Conservation (phyloP, 2,113 vertebrate genomes). For the Scolopax mira region DNA sequence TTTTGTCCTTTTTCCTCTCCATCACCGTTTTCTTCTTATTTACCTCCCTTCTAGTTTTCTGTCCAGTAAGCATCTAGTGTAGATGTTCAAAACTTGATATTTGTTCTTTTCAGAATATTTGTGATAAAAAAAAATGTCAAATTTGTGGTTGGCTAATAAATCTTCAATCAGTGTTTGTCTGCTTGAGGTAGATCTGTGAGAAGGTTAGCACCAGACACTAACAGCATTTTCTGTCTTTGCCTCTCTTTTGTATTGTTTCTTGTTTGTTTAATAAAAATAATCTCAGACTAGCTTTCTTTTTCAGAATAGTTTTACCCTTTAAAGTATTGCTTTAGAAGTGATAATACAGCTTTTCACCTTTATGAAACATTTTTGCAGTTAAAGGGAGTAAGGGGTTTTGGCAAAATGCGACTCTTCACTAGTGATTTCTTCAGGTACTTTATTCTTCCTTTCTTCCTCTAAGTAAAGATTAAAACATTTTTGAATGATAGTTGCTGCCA, state of each 20-base stretch:
- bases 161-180: neutral
- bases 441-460: neutral
- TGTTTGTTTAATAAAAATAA: neutral
- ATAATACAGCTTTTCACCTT: neutral
- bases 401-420: neutral
- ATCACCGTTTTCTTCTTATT: neutral
- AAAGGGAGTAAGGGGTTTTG: neutral
- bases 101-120: neutral
- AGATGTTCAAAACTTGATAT: neutral
- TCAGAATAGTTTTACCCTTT: neutral
- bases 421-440: neutral
- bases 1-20: neutral
- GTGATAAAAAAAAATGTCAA: neutral
- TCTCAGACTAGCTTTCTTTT: neutral
- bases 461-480: neutral
- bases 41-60: neutral
- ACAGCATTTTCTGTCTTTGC: neutral
- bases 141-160: neutral
- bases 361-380: neutral
- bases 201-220: neutral
- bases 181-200: neutral
- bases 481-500: neutral
- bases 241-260: neutral
- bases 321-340: neutral
- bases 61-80: neutral